phyloP scores from a whole-genome alignment of 2,797 vertebrate species.

The Danio aesculapii region DNA sequence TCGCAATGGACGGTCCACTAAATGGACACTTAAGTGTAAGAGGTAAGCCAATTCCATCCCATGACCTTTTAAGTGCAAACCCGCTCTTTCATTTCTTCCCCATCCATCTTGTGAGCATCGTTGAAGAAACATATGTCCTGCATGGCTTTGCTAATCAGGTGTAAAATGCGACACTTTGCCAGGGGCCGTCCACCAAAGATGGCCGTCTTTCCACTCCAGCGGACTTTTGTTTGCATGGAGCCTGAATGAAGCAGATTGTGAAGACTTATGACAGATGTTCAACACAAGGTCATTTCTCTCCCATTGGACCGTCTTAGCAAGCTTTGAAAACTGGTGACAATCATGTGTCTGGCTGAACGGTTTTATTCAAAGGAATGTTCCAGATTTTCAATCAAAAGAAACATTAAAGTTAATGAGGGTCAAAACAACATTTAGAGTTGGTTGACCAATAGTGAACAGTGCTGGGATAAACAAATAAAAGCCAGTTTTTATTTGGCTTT shows the following conservation, averaged over 20 bases:
- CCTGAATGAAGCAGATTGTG: conserved; percentile 72
- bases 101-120: conserved; percentile 34
- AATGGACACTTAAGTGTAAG: conserved; percentile 69
- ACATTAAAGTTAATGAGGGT: neutral
- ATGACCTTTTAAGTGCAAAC: neutral
- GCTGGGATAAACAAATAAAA: too few relatives aligned
- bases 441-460: too few relatives aligned
- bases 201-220: conserved; percentile 73
- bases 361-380: neutral
- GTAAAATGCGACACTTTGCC: conserved; percentile 74
- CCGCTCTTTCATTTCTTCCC: neutral
- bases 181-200: conserved; percentile 60
- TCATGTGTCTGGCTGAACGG: neutral
- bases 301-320: conserved; percentile 57
- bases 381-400: neutral
- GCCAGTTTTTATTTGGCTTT: too few relatives aligned
- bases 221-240: conserved; percentile 59
- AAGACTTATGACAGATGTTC: conserved; percentile 76
- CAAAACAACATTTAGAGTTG: neutral
- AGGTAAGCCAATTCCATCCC: conserved; percentile 62
- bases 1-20: conserved; percentile 75
- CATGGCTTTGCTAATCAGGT: conserved; percentile 82
- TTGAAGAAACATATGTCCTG: conserved; percentile 71
- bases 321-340: conserved; percentile 50
- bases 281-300: conserved; percentile 66